Evolutionary conservation across 2,888 invertebrate genomes (phyloP).

Genomic region (Phaonia tiefii): DNA sequence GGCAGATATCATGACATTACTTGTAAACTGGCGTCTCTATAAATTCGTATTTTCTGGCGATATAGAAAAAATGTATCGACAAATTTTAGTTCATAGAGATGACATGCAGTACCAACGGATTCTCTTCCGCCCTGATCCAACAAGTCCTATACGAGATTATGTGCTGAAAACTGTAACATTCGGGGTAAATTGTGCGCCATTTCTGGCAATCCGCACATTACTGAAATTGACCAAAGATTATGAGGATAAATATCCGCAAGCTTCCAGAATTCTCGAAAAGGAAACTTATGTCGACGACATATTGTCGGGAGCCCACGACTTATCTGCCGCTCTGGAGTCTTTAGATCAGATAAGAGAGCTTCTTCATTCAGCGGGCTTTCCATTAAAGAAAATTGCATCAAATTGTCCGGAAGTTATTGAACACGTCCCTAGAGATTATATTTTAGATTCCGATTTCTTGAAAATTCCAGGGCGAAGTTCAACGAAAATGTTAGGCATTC

Average conservation of each 20-base stretch:
- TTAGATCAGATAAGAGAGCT: no score
- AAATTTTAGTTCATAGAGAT: background rate
- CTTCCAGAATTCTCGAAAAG: background rate
- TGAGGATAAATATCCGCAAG: background rate
- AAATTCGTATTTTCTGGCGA: background rate
- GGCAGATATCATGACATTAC: background rate
- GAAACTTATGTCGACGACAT: slow-evolving; percentile 32
- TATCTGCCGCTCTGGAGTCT: no score
- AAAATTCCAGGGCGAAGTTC: no score
- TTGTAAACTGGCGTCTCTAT: background rate
- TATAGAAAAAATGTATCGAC: slow-evolving; percentile 29
- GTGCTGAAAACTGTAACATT: slow-evolving; percentile 1
- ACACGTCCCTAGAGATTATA: no score
- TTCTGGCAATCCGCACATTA: slow-evolving; percentile 38
- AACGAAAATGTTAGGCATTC: no score
- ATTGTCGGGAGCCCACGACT: background rate
- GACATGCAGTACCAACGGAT: background rate
- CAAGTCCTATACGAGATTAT: slow-evolving; percentile 7
- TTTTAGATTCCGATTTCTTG: no score
- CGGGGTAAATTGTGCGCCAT: slow-evolving; percentile 34
- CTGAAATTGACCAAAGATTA: slow-evolving; percentile 25
- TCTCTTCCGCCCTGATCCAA: background rate
- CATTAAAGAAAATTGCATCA: no score
- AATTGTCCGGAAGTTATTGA: no score
- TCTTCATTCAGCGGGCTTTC: no score